Evolutionary conservation across 2,797 vertebrate genomes (phyloP).

Genomic region (Danionella dracula): DNA sequence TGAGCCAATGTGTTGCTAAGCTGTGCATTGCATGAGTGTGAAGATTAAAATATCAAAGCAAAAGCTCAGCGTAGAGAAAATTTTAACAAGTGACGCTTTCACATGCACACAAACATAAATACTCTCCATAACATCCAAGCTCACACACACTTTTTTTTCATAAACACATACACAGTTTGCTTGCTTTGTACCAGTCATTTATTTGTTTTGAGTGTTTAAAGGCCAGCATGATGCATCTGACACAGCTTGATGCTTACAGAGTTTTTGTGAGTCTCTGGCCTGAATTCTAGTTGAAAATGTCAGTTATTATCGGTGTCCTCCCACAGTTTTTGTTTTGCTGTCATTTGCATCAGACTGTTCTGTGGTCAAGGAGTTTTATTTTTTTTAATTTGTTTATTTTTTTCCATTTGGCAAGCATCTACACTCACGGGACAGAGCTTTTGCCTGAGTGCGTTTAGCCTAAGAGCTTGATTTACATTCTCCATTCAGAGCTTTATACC

Average conservation of each 20-base stretch:
- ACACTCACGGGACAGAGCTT: constrained; percentile 13
- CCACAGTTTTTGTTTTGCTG: neutral
- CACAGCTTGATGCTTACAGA: neutral
- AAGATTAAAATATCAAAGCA: too few relatives aligned
- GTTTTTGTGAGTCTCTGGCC: neutral
- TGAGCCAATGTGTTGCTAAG: too few relatives aligned
- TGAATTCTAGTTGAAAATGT: neutral
- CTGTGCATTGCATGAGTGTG: too few relatives aligned
- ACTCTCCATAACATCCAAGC: too few relatives aligned
- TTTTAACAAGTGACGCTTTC: neutral
- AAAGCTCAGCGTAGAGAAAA: too few relatives aligned
- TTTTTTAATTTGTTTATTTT: neutral
- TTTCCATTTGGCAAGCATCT: neutral
- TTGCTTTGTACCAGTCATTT: neutral
- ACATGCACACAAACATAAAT: neutral
- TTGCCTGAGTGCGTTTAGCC: constrained; percentile 30
- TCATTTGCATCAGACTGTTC: neutral
- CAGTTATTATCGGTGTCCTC: constrained; percentile 13
- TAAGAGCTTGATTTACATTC: constrained; percentile 44
- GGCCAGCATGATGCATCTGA: constrained; percentile 1
- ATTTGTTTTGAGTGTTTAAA: neutral
- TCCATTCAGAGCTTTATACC: constrained; percentile 27
- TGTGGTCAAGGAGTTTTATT: neutral
- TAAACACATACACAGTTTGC: neutral
- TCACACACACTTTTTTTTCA: neutral